phyloP scores from a whole-genome alignment of 2,888 invertebrate genomes.

The Petrophora chlorosata region DNA sequence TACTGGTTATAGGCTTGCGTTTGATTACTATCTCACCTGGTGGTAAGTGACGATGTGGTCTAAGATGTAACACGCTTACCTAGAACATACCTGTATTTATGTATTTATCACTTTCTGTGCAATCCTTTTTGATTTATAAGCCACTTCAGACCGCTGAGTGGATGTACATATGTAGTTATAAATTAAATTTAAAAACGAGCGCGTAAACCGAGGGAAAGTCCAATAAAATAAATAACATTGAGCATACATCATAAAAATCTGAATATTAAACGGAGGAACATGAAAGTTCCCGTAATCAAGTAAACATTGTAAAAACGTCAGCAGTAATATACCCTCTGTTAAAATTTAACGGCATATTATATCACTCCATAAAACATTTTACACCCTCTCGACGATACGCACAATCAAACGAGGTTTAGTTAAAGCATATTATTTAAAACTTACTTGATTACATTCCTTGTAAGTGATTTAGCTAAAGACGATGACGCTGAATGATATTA shows the following conservation, averaged over 20 bases:
- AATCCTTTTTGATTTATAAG: too few relatives aligned
- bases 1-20: too few relatives aligned
- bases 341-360: slow-evolving; percentile 39
- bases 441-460: too few relatives aligned
- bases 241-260: slow-evolving; percentile 8
- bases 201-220: slow-evolving; percentile 12
- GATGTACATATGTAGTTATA: too few relatives aligned
- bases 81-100: too few relatives aligned
- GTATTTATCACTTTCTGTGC: too few relatives aligned
- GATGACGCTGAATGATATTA: too few relatives aligned
- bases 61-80: too few relatives aligned
- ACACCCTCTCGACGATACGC: slow-evolving; percentile 38
- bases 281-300: slow-evolving; percentile 5
- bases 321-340: slow-evolving; percentile 32
- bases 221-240: slow-evolving; percentile 16
- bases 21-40: too few relatives aligned
- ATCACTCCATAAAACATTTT: slow-evolving; percentile 39
- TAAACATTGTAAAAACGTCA: slow-evolving; percentile 26
- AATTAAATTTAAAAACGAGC: not conserved
- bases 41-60: too few relatives aligned
- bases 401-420: slow-evolving; percentile 45
- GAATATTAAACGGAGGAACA: slow-evolving; percentile 6
- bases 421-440: slow-evolving; percentile 26
- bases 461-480: too few relatives aligned
- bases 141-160: too few relatives aligned